Evolutionary conservation across 2,888 invertebrate genomes (phyloP), one percentile per base, ranked within the genome.

Genomic region (Hypselothyrea guttata): DNA sequence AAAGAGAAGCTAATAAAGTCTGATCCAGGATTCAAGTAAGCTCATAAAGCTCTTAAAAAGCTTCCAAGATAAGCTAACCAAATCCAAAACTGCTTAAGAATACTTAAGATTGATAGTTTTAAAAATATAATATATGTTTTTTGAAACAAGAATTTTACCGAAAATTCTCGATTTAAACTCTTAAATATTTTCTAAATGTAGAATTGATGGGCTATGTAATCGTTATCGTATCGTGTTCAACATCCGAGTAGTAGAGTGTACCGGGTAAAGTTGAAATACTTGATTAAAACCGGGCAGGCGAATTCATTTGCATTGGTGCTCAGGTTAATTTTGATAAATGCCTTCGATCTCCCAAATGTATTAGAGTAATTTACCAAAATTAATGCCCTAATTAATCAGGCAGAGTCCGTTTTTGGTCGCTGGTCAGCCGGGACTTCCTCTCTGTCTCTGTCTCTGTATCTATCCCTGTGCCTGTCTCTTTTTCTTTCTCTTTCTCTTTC

Each of bases 281-380:
- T 72, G 55, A 72, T 78, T 78, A 58, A 15, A 7, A 38, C 5
- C 0, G n/a, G 5, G 35, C 53, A 51, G 51, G 61, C 52, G 69
- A 67, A 81, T 73, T 85, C 73, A 85, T 86, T 86, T 81, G 63
- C 68, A 84, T 75, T 62, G 81, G 63, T 62, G 51, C 73, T 72
- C 83, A 86, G 87, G 87, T 88, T 88, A 89, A 88, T 88, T 88
- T 88, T 88, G 87, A 89, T 84, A 88, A 89, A 88, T 88, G 75
- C 79, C 81, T 88, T 88, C 85, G 88, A 89, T 88, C 84, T 81
- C 79, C 76, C 84, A 86, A 89, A 89, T 86, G 86, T 86, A 88
- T 88, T 84, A 79, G 74, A 78, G 86, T 88, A 87, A 88, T 89
- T 87, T 84, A 87, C 84, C 86, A 87, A 86, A 88, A 88, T 88